Conservation (phyloP, 1,140 invertebrate genomes). For the Drosophila tristis region DNA sequence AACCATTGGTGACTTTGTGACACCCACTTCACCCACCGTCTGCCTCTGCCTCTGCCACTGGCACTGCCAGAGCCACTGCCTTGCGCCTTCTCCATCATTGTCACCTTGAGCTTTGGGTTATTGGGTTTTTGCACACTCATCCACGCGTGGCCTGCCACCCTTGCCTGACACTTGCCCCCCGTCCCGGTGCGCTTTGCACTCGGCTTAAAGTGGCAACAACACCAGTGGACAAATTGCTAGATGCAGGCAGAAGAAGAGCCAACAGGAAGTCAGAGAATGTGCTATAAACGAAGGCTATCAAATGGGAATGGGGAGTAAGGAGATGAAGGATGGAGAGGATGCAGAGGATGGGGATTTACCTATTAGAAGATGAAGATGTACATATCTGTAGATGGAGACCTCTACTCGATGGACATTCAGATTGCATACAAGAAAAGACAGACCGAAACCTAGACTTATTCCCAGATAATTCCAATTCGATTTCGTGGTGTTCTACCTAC, state of each 20-base stretch:
- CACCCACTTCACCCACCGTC: constrained; percentile 8
- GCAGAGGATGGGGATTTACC: not conserved
- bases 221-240: constrained; percentile 18
- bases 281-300: constrained; percentile 23
- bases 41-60: not conserved
- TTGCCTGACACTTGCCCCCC: not conserved
- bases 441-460: too few relatives aligned
- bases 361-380: not conserved
- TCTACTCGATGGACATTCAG: too few relatives aligned
- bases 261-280: constrained; percentile 20
- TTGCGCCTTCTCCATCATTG: constrained; percentile 66
- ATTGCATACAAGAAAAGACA: too few relatives aligned
- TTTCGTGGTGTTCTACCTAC: too few relatives aligned
- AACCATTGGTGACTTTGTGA: constrained; percentile 50
- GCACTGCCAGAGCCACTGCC: not conserved
- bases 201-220: constrained; percentile 23
- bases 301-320: not conserved
- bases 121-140: constrained; percentile 74
- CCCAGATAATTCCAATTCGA: too few relatives aligned
- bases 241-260: not conserved
- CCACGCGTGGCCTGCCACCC: constrained; percentile 50
- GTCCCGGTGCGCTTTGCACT: constrained; percentile 36
- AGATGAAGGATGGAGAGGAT: too few relatives aligned
- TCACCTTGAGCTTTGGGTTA: constrained; percentile 79
- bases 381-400: too few relatives aligned